A percentile compares a stretch with the other conserved stretches of the same genome.
phyloP scores from a whole-genome alignment of 2,888 invertebrate species.

The Cephonodes hylas region DNA sequence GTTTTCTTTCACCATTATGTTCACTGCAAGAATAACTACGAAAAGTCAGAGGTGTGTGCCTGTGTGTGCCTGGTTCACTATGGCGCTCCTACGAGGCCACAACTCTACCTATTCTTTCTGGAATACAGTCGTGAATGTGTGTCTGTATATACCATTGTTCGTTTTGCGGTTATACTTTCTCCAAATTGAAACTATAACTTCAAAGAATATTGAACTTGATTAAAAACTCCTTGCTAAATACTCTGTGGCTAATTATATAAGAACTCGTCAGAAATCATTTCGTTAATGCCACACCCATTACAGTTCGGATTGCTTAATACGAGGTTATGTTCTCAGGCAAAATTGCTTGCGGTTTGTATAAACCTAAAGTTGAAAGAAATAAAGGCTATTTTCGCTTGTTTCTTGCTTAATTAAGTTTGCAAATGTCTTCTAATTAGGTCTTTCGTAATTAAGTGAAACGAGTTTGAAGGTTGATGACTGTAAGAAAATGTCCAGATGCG shows the following conservation, averaged over 20 bases:
- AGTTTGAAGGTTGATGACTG: conserved; percentile 49
- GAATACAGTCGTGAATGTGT: too few relatives aligned
- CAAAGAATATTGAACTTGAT: not conserved
- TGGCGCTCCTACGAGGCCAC: too few relatives aligned
- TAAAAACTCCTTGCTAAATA: not conserved
- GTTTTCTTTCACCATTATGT: too few relatives aligned
- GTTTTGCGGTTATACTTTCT: too few relatives aligned
- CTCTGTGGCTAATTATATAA: conserved; percentile 20
- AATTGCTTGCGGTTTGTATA: not conserved
- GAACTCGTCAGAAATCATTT: conserved; percentile 37
- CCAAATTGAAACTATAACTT: not conserved
- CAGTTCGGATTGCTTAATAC: conserved; percentile 10
- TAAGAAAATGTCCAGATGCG: conserved; percentile 42
- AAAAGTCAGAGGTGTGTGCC: too few relatives aligned
- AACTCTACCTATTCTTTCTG: too few relatives aligned
- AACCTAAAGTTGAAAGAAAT: not conserved
- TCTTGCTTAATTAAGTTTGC: not conserved
- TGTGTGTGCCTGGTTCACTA: too few relatives aligned
- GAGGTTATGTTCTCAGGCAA: not conserved
- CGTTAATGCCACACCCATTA: conserved; percentile 30
- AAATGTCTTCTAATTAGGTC: conserved; percentile 45
- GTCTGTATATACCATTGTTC: too few relatives aligned
- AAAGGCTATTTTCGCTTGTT: not conserved
- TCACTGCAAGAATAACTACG: too few relatives aligned
- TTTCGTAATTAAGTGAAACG: conserved; percentile 54